These are phyloP conservation scores for Apotomis capreana DNA, from an alignment of 2,888 invertebrate genomes.

Conservation along the genomic window DNA sequence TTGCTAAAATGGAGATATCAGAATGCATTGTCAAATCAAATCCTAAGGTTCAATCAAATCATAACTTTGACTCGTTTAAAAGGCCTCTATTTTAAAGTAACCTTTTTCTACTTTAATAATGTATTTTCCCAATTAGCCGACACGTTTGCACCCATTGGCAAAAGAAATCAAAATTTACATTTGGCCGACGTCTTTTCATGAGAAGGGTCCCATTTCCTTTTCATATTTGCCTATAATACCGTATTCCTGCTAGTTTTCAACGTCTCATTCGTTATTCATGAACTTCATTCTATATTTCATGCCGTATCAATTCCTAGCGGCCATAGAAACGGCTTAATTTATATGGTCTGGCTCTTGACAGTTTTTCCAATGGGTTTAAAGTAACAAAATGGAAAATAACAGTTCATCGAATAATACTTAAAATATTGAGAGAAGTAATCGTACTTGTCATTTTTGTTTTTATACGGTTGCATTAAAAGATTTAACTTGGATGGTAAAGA, in stretches of 20 bases:
- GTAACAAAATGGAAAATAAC: too few species aligned
- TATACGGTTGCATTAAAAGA: too few species aligned
- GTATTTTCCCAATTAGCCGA: neutral
- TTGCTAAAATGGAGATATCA: too few species aligned
- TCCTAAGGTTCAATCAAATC: too few species aligned
- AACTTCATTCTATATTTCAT: constrained; percentile 61
- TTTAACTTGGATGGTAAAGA: too few species aligned
- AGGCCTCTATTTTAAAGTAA: too few species aligned
- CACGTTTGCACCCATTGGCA: neutral
- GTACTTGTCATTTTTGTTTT: too few species aligned
- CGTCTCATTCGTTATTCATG: constrained; percentile 69
- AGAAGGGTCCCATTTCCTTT: constrained; percentile 47
- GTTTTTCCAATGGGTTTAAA: too few species aligned
- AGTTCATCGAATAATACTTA: too few species aligned
- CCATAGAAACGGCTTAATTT: constrained; percentile 20
- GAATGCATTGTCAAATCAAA: too few species aligned
- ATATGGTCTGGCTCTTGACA: neutral
- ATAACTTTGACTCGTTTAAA: too few species aligned
- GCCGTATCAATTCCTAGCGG: constrained; percentile 55
- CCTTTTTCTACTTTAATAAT: neutral
- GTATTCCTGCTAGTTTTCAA: constrained; percentile 61
- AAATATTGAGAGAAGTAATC: too few species aligned
- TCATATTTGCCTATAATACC: constrained; percentile 51
- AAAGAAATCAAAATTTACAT: constrained; percentile 1
- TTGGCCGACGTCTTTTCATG: constrained; percentile 43